Evolutionary conservation across 2,888 invertebrate genomes (phyloP).

Genomic region (Odontocerum albicorne): DNA sequence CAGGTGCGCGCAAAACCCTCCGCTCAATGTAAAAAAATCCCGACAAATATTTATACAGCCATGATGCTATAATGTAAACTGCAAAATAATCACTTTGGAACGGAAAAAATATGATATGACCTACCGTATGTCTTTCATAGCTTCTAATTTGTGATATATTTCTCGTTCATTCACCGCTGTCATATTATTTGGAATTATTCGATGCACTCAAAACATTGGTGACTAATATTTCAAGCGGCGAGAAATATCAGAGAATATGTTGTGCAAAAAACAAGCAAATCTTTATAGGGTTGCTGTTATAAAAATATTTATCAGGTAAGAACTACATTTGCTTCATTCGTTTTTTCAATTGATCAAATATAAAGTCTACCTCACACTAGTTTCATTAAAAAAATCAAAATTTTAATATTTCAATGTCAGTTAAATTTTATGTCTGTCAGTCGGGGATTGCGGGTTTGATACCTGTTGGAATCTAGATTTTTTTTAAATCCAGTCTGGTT

Average conservation of each 20-base stretch:
- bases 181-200: slow-evolving; percentile 47
- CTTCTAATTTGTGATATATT: slow-evolving; percentile 89
- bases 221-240: slow-evolving; percentile 6
- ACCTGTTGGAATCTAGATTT: no score
- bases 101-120: slow-evolving; percentile 22
- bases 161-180: slow-evolving; percentile 79
- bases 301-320: no score
- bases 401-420: no score
- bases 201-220: slow-evolving; percentile 16
- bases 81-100: slow-evolving; percentile 13
- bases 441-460: no score
- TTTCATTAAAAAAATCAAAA: no score
- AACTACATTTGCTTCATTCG: no score
- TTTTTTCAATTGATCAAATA: no score
- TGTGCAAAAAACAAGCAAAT: slow-evolving; percentile 11
- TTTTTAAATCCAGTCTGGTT: no score
- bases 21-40: slow-evolving; percentile 18
- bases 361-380: no score
- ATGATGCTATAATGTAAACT: slow-evolving; percentile 21
- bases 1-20: slow-evolving; percentile 47
- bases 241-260: slow-evolving; percentile 4
- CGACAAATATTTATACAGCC: slow-evolving; percentile 26
- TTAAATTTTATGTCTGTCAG: no score
- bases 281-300: slow-evolving; percentile 15
- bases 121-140: slow-evolving; percentile 89